phyloP scores from a whole-genome alignment of 2,797 vertebrate genomes.

The Poecilia picta region DNA sequence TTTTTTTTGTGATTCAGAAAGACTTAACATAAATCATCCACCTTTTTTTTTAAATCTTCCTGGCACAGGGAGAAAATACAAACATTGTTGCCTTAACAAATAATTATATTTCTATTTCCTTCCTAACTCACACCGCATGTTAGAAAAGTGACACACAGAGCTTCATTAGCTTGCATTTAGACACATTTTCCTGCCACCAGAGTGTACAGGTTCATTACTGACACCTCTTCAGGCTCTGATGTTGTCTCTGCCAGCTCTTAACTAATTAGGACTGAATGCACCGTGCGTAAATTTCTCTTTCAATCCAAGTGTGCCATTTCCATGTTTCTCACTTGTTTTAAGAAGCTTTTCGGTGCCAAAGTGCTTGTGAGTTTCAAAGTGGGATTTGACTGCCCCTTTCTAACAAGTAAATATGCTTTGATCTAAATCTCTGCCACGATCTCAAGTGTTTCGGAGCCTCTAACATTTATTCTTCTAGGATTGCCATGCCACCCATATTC shows the following conservation, averaged over 20 bases:
- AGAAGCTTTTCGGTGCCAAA: not conserved
- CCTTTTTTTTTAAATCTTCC: not conserved
- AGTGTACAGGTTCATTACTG: not conserved
- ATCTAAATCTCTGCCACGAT: not conserved
- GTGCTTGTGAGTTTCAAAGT: not conserved
- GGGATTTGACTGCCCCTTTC: not conserved
- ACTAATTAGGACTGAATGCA: not conserved
- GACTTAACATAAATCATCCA: not conserved
- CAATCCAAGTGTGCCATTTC: not conserved
- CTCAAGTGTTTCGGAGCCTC: not conserved
- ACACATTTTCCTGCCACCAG: not conserved
- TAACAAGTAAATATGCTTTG: not conserved
- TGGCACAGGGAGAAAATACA: not conserved
- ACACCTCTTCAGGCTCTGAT: slow-evolving; percentile 3
- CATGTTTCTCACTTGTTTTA: not conserved
- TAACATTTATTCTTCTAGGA: not conserved
- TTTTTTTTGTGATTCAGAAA: slow-evolving; percentile 3
- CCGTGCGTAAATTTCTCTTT: not conserved
- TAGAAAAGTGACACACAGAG: slow-evolving; percentile 3
- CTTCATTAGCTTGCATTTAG: slow-evolving; percentile 4
- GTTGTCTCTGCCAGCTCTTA: slow-evolving; percentile 3
- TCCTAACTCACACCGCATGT: not conserved
- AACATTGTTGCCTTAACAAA: not conserved
- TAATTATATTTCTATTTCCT: not conserved
- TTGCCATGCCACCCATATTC: not conserved